Evolutionary conservation across 2,888 invertebrate genomes (phyloP).

Genomic region (Erebia ligea): DNA sequence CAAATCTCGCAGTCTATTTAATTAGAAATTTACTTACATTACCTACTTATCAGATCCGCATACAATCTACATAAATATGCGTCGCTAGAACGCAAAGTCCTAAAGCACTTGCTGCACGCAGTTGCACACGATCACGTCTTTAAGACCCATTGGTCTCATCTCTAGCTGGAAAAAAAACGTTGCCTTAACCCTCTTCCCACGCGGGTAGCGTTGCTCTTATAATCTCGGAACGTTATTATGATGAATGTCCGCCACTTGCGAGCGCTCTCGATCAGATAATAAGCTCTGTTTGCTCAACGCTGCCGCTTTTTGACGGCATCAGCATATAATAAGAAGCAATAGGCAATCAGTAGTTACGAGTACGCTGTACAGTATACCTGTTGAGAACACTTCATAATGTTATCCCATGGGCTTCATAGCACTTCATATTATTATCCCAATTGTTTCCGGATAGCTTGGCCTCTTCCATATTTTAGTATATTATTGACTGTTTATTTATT

Average conservation of each 20-base stretch:
- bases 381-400: slow-evolving; percentile 4
- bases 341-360: slow-evolving; percentile 5
- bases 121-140: background rate
- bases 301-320: slow-evolving; percentile 1
- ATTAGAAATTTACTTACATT: too few relatives aligned
- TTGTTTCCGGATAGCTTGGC: background rate
- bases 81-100: too few relatives aligned
- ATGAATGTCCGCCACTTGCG: slow-evolving; percentile 71
- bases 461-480: background rate
- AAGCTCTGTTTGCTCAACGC: slow-evolving; percentile 66
- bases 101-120: too few relatives aligned
- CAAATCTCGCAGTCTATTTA: too few relatives aligned
- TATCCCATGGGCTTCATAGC: background rate
- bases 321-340: slow-evolving; percentile 2
- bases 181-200: background rate
- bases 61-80: too few relatives aligned
- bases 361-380: background rate
- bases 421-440: background rate
- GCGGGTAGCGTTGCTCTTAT: slow-evolving; percentile 46
- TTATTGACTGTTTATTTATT: background rate
- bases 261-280: slow-evolving; percentile 74
- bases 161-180: too few relatives aligned
- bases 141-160: background rate
- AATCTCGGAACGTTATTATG: slow-evolving; percentile 74
- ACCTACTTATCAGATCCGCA: too few relatives aligned